Conservation (phyloP, 1,140 invertebrate genomes). For the Magallana gigas region DNA sequence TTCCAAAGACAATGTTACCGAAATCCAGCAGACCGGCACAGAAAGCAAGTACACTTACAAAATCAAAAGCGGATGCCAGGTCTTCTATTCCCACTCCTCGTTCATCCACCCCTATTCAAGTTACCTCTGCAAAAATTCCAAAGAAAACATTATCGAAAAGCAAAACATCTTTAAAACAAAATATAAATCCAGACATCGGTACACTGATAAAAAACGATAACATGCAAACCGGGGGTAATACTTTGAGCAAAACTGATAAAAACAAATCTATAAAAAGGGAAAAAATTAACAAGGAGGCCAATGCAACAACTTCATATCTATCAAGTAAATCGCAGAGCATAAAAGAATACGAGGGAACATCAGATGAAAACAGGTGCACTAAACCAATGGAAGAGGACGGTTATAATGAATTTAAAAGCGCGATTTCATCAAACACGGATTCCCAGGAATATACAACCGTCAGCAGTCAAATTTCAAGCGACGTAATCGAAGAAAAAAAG, state of each 20-base stretch:
- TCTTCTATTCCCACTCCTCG: not conserved
- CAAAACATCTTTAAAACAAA: slow-evolving; percentile 15
- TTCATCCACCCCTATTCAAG: slow-evolving; percentile 23
- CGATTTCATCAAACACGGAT: slow-evolving; percentile 2
- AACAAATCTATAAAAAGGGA: slow-evolving; percentile 2
- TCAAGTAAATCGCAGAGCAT: slow-evolving; percentile 25
- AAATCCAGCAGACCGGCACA: not conserved
- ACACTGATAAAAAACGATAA: slow-evolving; percentile 3
- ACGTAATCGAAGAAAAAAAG: slow-evolving; percentile 33
- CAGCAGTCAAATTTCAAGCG: slow-evolving; percentile 21
- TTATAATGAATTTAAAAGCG: not conserved
- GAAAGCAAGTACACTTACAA: not conserved
- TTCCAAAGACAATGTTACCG: not conserved
- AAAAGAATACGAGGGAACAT: slow-evolving; percentile 10
- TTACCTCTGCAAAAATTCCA: not conserved
- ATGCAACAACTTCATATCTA: slow-evolving; percentile 26
- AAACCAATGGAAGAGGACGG: slow-evolving; percentile 19
- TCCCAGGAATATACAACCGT: slow-evolving; percentile 19
- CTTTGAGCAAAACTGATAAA: slow-evolving; percentile 25
- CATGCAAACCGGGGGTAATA: not conserved
- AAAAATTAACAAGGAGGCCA: not conserved
- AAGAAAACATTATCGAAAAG: slow-evolving; percentile 2
- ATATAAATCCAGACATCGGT: slow-evolving; percentile 15
- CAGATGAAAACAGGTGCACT: slow-evolving; percentile 38
- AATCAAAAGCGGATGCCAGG: not conserved